Percentiles rank a stretch among this genome's conserved stretches.
These are phyloP conservation scores for Luperina testacea DNA, from an alignment of 2,888 invertebrate genomes.

Conservation along the genomic window DNA sequence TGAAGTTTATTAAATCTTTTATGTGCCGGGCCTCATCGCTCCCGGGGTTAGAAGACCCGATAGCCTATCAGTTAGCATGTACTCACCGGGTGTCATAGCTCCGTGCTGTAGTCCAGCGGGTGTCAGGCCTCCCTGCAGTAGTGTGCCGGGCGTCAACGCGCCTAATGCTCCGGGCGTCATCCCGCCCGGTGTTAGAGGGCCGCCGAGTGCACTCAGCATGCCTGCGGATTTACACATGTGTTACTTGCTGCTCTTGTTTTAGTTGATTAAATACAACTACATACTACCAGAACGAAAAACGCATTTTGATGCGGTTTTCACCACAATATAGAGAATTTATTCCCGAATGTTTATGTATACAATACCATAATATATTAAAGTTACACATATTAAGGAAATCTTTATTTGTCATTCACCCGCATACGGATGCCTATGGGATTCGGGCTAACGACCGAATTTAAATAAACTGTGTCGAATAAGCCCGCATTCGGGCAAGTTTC, in stretches of 20 bases:
- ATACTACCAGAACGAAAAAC: not conserved
- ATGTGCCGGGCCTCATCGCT: slow-evolving; percentile 71
- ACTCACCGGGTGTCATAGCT: slow-evolving; percentile 75
- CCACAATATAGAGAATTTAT: not conserved
- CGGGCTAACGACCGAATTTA: not conserved
- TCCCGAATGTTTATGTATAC: not conserved
- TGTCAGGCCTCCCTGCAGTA: slow-evolving; percentile 79
- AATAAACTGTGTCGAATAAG: not conserved
- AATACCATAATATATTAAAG: not conserved
- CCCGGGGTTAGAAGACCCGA: slow-evolving; percentile 70
- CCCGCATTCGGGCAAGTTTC: not conserved
- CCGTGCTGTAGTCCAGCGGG: slow-evolving; percentile 81
- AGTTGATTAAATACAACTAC: not conserved
- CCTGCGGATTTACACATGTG: not conserved
- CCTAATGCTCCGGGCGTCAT: slow-evolving; percentile 74
- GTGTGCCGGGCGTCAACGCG: slow-evolving; percentile 75
- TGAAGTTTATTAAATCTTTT: not conserved
- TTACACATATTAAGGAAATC: not conserved
- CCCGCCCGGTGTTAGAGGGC: slow-evolving; percentile 78
- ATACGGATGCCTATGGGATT: not conserved
- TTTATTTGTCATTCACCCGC: not conserved
- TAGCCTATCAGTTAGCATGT: not conserved
- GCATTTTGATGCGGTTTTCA: not conserved
- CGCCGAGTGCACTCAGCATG: slow-evolving; percentile 81
- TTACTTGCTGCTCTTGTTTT: slow-evolving; percentile 11